Evolutionary conservation across 2,113 vertebrate species (phyloP).

Genomic region (Saguinus midas): DNA sequence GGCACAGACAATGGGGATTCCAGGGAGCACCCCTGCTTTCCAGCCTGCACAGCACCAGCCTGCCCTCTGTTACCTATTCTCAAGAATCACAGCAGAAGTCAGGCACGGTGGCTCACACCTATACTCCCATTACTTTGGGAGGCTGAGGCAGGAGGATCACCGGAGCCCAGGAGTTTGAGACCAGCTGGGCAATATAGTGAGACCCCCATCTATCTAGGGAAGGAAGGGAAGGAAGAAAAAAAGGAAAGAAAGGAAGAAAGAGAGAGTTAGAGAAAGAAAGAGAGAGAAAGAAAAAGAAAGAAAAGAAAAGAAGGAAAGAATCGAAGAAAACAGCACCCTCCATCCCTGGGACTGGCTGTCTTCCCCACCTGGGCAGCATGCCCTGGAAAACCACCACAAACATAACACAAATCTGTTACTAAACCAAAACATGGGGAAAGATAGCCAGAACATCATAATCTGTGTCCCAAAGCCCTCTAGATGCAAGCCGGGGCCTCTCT

Average conservation of each 20-base stretch:
- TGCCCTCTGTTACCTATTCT: background rate
- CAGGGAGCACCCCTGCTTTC: background rate
- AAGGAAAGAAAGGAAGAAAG: too few relatives aligned
- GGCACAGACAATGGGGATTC: background rate
- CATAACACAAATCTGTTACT: background rate
- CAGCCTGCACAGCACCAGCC: background rate
- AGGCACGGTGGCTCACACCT: too few relatives aligned
- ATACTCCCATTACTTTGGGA: too few relatives aligned
- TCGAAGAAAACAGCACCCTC: background rate
- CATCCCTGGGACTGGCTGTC: background rate
- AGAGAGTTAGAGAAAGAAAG: fast-evolving
- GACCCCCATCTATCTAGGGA: too few relatives aligned
- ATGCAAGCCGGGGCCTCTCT: background rate
- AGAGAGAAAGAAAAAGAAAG: fast-evolving
- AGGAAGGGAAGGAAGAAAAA: too few relatives aligned
- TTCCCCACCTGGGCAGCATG: background rate
- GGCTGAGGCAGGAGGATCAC: too few relatives aligned
- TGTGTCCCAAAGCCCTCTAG: background rate
- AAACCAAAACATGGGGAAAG: background rate
- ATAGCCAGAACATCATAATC: background rate
- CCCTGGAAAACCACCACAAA: background rate
- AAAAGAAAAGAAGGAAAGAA: too few relatives aligned
- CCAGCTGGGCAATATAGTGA: too few relatives aligned
- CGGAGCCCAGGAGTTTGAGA: too few relatives aligned
- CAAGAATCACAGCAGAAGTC: background rate